Evolutionary conservation across 2,113 vertebrate genomes (phyloP), one percentile per base, ranked within the genome.

Genomic region (Morone saxatilis): DNA sequence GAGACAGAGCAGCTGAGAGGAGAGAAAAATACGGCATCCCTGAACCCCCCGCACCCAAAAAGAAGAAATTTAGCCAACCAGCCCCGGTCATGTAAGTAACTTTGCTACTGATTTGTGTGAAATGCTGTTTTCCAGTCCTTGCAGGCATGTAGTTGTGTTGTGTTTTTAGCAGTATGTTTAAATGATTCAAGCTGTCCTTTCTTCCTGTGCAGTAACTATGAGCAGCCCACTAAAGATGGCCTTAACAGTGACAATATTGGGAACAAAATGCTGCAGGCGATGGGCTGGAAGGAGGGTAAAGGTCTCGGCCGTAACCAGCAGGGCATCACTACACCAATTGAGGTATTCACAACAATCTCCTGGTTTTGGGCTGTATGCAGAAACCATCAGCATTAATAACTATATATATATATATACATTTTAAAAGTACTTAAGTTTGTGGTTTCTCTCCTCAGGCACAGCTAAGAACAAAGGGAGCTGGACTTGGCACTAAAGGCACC

Each of bases 261-360:
- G 69, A 99, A 98, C 94, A 99, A 99, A 92, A 99, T 99, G 98
- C 96, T 99, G 54, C 98, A 99, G 89, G 98, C 98, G 57, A 99
- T 99, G 98, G 98, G 98, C 65, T 99, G 98, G 98, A 96, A 97
- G 88, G 98, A 99, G 95, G 98, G 98, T 11, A 98, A 97, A 0
- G 98, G 98, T 40, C 95, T 99, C 31, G 98, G 98, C 22, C 95
- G 98, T 56, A 99, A 99, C 86, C 98, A 98, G 77, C 98, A 99
- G 89, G 98, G 98, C 84, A 99, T 99, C 90, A 99, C 98, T 1
- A 94, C 98, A 51, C 98, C 98, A 53, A 99, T 99, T 67, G 97
- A 99, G 97, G 98, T 99, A 89, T 69, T 12, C 6, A 41, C 50
- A 53, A n/a, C 48, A 43, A 25, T 45, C 2, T 5, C 20, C 17